Conservation (phyloP, 1,140 invertebrate genomes). For the Steinernema feltiae region DNA sequence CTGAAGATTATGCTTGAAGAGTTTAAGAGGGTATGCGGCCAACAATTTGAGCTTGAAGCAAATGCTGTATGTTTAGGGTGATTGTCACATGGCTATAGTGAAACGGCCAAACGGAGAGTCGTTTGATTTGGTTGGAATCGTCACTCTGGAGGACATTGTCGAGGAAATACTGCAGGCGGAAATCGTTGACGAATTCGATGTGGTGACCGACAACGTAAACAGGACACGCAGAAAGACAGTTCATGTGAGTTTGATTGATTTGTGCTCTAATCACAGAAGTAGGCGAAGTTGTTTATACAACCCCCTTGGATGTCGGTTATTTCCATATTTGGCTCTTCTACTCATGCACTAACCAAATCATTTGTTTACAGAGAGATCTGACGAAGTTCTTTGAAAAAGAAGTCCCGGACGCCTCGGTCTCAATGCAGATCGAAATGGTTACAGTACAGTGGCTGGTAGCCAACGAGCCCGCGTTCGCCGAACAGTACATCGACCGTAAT, state of each 20-base stretch:
- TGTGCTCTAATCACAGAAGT: no score
- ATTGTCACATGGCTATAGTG: slow-evolving; percentile 40
- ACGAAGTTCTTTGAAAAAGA: slow-evolving; percentile 21
- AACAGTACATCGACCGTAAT: slow-evolving; percentile 33
- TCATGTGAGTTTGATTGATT: slow-evolving; percentile 25
- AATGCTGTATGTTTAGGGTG: slow-evolving; percentile 21
- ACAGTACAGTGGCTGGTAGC: slow-evolving; percentile 35
- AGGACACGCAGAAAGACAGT: slow-evolving; percentile 29
- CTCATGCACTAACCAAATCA: background rate
- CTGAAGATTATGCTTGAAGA: slow-evolving; percentile 88
- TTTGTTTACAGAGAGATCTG: slow-evolving; percentile 10
- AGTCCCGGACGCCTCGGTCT: slow-evolving; percentile 2
- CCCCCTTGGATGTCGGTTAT: no score
- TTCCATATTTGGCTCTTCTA: no score
- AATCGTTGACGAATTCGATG: slow-evolving; percentile 60
- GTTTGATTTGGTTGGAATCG: slow-evolving; percentile 61
- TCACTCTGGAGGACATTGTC: slow-evolving; percentile 63
- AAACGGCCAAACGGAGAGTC: slow-evolving; percentile 49
- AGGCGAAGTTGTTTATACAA: no score
- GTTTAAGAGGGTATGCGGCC: slow-evolving; percentile 72
- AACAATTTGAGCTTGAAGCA: background rate
- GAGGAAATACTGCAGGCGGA: slow-evolving; percentile 63
- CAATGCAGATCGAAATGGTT: slow-evolving; percentile 39
- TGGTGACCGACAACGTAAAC: slow-evolving; percentile 38
- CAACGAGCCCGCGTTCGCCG: slow-evolving; percentile 28